Base-by-base conservation (phyloP, 2,797 vertebrate species). In the Semaprochilodus insignis region DNA sequence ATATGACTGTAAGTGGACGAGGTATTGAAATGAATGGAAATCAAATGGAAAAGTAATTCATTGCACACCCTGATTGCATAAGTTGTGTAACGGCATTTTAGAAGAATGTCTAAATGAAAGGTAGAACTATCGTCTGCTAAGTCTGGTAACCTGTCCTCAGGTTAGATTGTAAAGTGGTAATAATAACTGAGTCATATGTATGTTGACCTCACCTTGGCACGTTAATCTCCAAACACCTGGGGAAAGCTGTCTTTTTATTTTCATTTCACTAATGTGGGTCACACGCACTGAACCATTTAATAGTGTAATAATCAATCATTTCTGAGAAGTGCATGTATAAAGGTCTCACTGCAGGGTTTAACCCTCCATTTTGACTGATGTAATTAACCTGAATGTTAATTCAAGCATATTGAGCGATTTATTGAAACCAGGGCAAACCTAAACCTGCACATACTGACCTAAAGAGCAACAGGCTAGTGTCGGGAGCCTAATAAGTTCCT, bases 371-470 rank as follows among this genome's bases (percentile, higher is more conserved):
- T 67, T 81, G 21, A 71, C 65, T 60, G 59, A 67, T 77, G 71
- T 62, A 36, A 81, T 85, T 85, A 83, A 85, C 85, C 83, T 85
- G 51, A 81, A 85, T 83, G 66, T 77, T 21, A 16, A 74, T 63
- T 74, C 65, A 27, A 74, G 77, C 63, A 60, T 57, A 70, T 16
- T 74, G 54, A 62, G 23, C 44, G 15, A 60, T 78, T 81, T 36
- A 74, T 85, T 40, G n/a, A 21, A 69, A 69, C 34, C 34, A 71
- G 11, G n/a, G 0, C 21, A 48, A 71, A 51, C 44, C 19, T 23
- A 17, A 48, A 71, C 16, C 27, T 40, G 70, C 51, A 34, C 19
- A 16, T 21, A 7, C 52, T 21, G 1, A 34, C 31, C 54, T 40
- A 67, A 40, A 23, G 59, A 25, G 23, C 23, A 31, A 31, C 31